phyloP scores from a whole-genome alignment of 2,113 vertebrate genomes.

The Arvicanthis niloticus region DNA sequence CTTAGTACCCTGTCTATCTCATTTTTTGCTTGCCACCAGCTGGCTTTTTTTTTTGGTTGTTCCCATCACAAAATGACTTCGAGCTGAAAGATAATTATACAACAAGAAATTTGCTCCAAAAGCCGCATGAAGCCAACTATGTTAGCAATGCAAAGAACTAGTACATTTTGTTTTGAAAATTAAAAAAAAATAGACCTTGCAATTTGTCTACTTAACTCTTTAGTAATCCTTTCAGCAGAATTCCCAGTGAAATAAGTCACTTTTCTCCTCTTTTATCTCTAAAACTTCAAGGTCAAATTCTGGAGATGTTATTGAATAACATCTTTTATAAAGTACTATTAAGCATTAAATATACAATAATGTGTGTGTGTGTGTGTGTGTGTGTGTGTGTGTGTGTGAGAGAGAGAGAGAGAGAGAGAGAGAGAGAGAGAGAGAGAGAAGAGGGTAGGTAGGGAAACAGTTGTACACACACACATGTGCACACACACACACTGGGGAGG shows the following conservation, averaged over 20 bases:
- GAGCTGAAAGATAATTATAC: slow-evolving; percentile 74
- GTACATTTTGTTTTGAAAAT: slow-evolving; percentile 81
- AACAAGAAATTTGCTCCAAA: slow-evolving; percentile 75
- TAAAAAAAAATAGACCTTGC: slow-evolving; percentile 44
- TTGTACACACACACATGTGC: too few relatives aligned
- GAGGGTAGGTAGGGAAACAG: background rate
- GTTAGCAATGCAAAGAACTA: slow-evolving; percentile 82
- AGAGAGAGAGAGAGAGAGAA: background rate
- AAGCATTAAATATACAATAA: background rate
- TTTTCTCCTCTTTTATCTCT: slow-evolving; percentile 8
- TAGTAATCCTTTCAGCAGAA: background rate
- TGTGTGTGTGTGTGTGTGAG: background rate
- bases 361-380: background rate
- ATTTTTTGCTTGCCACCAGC: slow-evolving; percentile 71
- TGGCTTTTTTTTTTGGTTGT: slow-evolving; percentile 58
- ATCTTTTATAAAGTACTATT: background rate
- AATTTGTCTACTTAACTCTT: slow-evolving; percentile 58
- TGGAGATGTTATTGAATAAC: background rate
- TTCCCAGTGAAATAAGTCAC: slow-evolving; percentile 13
- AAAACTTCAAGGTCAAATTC: background rate
- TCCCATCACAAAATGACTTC: slow-evolving; percentile 64
- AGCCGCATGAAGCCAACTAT: slow-evolving; percentile 77
- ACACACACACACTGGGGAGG: background rate
- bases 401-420: background rate
- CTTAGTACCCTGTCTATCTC: slow-evolving; percentile 42